Evolutionary conservation across 2,888 invertebrate species (phyloP).

Genomic region (Plutella xylostella): DNA sequence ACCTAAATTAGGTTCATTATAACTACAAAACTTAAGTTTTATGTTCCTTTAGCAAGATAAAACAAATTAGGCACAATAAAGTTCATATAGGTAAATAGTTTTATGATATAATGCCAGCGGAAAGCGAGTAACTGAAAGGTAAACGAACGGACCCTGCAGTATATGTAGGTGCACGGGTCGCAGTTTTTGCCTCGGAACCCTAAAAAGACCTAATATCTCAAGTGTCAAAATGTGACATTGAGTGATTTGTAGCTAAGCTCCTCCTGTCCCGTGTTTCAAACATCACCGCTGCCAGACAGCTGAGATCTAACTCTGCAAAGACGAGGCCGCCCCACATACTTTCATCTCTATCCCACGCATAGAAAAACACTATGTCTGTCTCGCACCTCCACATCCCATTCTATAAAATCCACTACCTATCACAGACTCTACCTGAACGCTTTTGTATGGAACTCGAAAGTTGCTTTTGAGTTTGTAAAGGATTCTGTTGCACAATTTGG

Average conservation of each 20-base stretch:
- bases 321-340: slow-evolving; percentile 51
- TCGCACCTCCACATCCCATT: slow-evolving; percentile 49
- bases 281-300: slow-evolving; percentile 69
- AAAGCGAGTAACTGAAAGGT: too few relatives aligned
- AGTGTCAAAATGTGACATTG: slow-evolving; percentile 72
- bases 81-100: too few relatives aligned
- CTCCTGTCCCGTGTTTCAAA: slow-evolving; percentile 72
- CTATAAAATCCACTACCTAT: slow-evolving; percentile 62
- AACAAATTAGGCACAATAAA: too few relatives aligned
- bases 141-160: neutral
- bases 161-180: neutral
- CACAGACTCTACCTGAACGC: slow-evolving; percentile 58
- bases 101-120: too few relatives aligned
- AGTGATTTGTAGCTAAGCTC: slow-evolving; percentile 72
- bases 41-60: too few relatives aligned
- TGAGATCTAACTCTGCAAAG: slow-evolving; percentile 61
- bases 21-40: too few relatives aligned
- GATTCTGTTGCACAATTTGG: slow-evolving; percentile 43
- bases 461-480: slow-evolving; percentile 48
- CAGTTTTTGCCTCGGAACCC: slow-evolving; percentile 10
- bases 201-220: slow-evolving; percentile 70
- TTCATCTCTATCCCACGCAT: slow-evolving; percentile 41
- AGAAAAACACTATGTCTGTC: slow-evolving; percentile 29
- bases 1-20: too few relatives aligned
- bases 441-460: slow-evolving; percentile 67